Conservation (phyloP, 2,888 invertebrate genomes). For the Phytoseiulus persimilis region DNA sequence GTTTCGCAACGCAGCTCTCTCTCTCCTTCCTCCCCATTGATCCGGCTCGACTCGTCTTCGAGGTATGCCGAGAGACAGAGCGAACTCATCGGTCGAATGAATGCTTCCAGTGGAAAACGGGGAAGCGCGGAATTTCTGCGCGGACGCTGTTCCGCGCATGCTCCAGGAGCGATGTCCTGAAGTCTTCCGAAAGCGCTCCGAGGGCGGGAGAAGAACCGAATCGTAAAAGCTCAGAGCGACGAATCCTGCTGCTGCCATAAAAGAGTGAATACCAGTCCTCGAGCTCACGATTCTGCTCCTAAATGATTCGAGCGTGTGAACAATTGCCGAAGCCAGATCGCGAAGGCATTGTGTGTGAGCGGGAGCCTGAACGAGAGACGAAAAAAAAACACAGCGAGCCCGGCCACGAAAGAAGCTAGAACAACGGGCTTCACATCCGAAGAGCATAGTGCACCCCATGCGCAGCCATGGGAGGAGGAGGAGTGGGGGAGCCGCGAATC, state of each 20-base stretch:
- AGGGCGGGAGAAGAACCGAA: background rate
- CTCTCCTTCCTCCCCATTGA: too few species aligned
- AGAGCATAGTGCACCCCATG: background rate
- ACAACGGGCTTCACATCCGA: background rate
- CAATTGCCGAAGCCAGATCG: background rate
- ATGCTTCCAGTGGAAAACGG: too few species aligned
- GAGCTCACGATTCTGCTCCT: background rate
- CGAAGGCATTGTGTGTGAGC: background rate
- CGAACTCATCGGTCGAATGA: too few species aligned
- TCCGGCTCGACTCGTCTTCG: too few species aligned
- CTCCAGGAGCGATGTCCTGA: too few species aligned
- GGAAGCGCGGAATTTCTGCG: too few species aligned
- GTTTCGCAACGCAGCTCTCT: background rate
- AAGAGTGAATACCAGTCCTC: background rate
- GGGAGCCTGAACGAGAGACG: background rate
- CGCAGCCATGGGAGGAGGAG: background rate
- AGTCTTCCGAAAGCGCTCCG: too few species aligned
- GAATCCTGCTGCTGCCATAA: background rate
- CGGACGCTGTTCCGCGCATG: too few species aligned
- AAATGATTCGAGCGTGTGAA: slow-evolving; percentile 5
- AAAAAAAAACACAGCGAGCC: background rate
- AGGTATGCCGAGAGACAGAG: too few species aligned
- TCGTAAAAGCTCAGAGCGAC: background rate
- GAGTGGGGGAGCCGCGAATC: background rate
- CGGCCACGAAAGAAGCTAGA: background rate